Evolutionary conservation across 2,888 invertebrate genomes (phyloP).

Genomic region (Lasioglossum vierecki): DNA sequence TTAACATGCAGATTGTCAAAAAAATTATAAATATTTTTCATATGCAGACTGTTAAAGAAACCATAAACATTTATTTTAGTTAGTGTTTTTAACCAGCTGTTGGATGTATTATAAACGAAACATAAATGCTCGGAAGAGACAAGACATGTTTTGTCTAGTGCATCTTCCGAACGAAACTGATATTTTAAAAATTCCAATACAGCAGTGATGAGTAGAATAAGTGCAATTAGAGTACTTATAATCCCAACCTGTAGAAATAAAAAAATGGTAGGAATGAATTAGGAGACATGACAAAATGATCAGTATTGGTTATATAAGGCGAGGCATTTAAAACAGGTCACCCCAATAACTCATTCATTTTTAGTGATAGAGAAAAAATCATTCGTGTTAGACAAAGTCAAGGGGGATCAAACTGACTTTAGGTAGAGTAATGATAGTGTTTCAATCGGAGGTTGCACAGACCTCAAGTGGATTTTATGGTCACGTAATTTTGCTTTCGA

Average conservation of each 20-base stretch:
- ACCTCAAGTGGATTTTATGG: not conserved
- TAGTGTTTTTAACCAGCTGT: conserved; percentile 55
- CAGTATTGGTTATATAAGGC: conserved; percentile 38
- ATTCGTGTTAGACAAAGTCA: not conserved
- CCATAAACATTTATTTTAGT: conserved; percentile 52
- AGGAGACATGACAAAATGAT: conserved; percentile 44
- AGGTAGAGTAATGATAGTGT: not conserved
- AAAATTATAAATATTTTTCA: conserved; percentile 62
- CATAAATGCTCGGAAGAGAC: conserved; percentile 5
- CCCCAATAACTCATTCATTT: conserved; percentile 1
- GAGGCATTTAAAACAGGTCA: conserved; percentile 10
- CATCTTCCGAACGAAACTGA: conserved; percentile 1
- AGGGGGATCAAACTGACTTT: not conserved
- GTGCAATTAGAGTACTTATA: conserved; percentile 78
- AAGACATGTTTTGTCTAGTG: not conserved
- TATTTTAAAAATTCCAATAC: conserved; percentile 72
- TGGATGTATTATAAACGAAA: conserved; percentile 7
- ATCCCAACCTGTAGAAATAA: conserved; percentile 82
- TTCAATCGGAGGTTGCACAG: not conserved
- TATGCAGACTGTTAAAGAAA: conserved; percentile 49
- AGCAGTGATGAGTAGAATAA: conserved; percentile 76
- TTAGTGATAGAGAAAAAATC: not conserved
- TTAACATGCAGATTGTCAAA: conserved; percentile 36
- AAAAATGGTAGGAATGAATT: conserved; percentile 75
- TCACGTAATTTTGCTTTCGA: not conserved